phyloP scores from a whole-genome alignment of 2,888 invertebrate genomes.

The Pachydiplax longipennis region DNA sequence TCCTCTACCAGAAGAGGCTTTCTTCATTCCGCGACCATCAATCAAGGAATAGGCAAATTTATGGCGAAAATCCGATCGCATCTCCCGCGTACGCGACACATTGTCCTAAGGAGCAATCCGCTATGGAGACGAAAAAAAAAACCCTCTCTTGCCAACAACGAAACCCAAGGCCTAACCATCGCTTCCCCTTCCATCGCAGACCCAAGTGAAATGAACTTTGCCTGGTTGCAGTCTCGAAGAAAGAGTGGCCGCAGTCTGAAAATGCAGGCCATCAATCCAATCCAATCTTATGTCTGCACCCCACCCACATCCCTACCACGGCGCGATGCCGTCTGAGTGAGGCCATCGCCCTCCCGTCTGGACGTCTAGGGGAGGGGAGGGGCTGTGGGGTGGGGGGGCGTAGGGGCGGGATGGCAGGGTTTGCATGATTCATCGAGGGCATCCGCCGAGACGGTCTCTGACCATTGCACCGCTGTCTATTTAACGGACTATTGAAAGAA shows the following conservation, averaged over 20 bases:
- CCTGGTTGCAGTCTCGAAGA: slow-evolving; percentile 14
- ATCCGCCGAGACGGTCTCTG: not conserved
- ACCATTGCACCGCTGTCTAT: not conserved
- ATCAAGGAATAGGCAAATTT: not conserved
- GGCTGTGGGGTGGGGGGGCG: not conserved
- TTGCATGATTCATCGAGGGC: not conserved
- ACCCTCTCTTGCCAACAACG: not conserved
- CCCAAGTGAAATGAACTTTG: slow-evolving; percentile 6
- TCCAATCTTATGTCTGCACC: slow-evolving; percentile 24
- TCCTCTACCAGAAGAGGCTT: no score
- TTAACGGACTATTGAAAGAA: not conserved
- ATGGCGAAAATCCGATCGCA: not conserved
- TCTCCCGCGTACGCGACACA: not conserved
- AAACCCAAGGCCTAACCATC: not conserved
- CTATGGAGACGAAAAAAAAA: not conserved
- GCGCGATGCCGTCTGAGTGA: slow-evolving; percentile 30
- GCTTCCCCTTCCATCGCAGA: not conserved
- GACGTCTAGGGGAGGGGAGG: not conserved
- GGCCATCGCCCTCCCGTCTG: slow-evolving; percentile 24
- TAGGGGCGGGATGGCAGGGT: not conserved
- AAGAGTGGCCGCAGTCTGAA: not conserved
- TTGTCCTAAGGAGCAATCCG: not conserved
- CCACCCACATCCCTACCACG: not conserved
- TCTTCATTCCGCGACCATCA: no score
- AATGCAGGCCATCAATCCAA: slow-evolving; percentile 35